Evolutionary conservation across 2,113 vertebrate genomes (phyloP).

Genomic region (Ictalurus punctatus): DNA sequence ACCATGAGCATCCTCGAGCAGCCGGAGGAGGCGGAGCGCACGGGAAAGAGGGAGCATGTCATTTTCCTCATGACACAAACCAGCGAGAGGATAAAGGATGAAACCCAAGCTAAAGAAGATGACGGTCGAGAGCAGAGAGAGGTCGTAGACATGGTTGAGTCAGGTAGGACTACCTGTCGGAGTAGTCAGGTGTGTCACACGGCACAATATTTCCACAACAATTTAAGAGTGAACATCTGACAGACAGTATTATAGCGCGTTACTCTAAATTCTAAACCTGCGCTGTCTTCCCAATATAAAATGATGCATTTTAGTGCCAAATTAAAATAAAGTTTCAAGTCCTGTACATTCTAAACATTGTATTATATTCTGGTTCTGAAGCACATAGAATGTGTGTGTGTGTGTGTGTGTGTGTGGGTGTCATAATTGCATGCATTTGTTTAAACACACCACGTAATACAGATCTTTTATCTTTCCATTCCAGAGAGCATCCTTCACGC

Average conservation of each 20-base stretch:
- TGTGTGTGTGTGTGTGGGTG: not conserved
- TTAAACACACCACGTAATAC: not conserved
- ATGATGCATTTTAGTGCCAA: not conserved
- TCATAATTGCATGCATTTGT: not conserved
- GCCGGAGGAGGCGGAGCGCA: constrained; percentile 69
- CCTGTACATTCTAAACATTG: not conserved
- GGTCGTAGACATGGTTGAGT: constrained; percentile 19
- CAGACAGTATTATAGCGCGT: not conserved
- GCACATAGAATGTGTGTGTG: not conserved
- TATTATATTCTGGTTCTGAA: not conserved
- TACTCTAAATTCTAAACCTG: not conserved
- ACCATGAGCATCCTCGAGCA: constrained; percentile 72
- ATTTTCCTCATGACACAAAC: constrained; percentile 75
- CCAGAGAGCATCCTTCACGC: constrained; percentile 59
- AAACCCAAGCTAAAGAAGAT: not conserved
- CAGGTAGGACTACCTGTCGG: not conserved
- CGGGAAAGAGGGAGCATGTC: constrained; percentile 75
- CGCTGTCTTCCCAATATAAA: too few species aligned
- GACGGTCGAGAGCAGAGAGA: not conserved
- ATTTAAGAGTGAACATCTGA: not conserved
- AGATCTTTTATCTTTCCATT: constrained; percentile 21
- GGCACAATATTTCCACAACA: not conserved
- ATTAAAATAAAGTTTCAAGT: not conserved
- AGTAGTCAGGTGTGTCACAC: not conserved
- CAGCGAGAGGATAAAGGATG: not conserved